Base-by-base conservation (phyloP, 2,888 invertebrate genomes). In the Margaritifera margaritifera region DNA sequence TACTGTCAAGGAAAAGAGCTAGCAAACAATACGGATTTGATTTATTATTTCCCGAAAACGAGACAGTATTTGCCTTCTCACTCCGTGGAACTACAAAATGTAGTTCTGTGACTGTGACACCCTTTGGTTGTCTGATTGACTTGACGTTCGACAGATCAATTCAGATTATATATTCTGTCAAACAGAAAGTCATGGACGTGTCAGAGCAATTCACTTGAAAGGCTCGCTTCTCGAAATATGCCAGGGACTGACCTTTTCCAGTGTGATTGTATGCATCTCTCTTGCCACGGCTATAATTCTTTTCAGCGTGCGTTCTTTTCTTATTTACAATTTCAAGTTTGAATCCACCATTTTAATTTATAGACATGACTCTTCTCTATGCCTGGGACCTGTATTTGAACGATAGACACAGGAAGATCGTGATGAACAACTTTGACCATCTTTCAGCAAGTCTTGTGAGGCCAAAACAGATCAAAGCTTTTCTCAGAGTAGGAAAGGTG, bases 51-150 rank as follows among this genome's bases (percentile, higher is more conserved):
- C 54, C 69, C 54, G 62, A 53, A 66, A 53, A 19, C 24, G 4
- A 6, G 66, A 22, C 52, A 66, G 58, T 24, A 27, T 18, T 54
- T 66, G 8, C n/a, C 58, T n/a, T 66, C 59, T n/a, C 66, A 66
- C 53, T 53, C 42, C 6, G 2, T 58, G 18, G 19, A 27, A n/a
- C 62, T 69, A 11, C 58, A 62, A 2, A 22, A 59, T 31, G 25
- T 69, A 11, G 54, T 11, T 62, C 4, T 69, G 69, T 54, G 25
- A 51, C 4, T 69, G 61, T 31, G 19, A 66, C 0, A 54, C 27
- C 5, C 24, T 61, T 11, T 60, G 61, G 60, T 24, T 66, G 2
- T 18, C 22, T 2, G 27, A 50, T 11, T 66, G 66, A 60, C 24
- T 54, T 11, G 24, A 53, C 15, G 19, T n/a, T 27, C 51, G 27